Conservation (phyloP, 2,113 vertebrate species). For the Lepus timidus region DNA sequence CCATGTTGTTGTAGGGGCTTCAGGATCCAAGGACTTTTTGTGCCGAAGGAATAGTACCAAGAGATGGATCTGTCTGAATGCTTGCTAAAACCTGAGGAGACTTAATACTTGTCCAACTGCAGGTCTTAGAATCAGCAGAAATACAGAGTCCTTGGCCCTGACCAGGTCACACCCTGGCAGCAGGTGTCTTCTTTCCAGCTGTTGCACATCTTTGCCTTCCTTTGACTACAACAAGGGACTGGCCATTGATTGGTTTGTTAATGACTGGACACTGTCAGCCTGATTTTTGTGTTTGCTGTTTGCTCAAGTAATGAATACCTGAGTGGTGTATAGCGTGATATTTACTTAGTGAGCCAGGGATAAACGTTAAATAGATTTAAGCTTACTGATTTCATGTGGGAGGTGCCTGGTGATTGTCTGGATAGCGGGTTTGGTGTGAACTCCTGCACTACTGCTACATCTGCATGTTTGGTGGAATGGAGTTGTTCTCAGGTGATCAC, state of each 20-base stretch:
- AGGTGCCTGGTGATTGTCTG: conserved; percentile 58
- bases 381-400: conserved; percentile 61
- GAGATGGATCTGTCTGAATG: not conserved
- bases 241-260: conserved; percentile 73
- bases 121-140: not conserved
- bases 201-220: not conserved
- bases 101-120: not conserved
- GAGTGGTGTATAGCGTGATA: conserved; percentile 63
- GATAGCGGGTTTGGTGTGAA: not conserved
- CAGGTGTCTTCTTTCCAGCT: conserved; percentile 58
- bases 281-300: conserved; percentile 74
- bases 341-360: conserved; percentile 71
- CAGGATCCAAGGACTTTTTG: not conserved
- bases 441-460: conserved; percentile 62
- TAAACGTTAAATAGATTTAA: conserved; percentile 75
- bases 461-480: conserved; percentile 60
- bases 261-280: not conserved
- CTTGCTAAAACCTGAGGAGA: not conserved
- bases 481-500: conserved; percentile 43
- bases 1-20: not conserved
- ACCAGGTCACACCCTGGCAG: not conserved
- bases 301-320: conserved; percentile 64
- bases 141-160: not conserved
- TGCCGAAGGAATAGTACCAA: not conserved
- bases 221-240: not conserved